Percentiles rank a stretch among this genome's conserved stretches.
These are phyloP conservation scores for Brachypterus glaber DNA, from an alignment of 2,888 invertebrate species.

Conservation along the genomic window DNA sequence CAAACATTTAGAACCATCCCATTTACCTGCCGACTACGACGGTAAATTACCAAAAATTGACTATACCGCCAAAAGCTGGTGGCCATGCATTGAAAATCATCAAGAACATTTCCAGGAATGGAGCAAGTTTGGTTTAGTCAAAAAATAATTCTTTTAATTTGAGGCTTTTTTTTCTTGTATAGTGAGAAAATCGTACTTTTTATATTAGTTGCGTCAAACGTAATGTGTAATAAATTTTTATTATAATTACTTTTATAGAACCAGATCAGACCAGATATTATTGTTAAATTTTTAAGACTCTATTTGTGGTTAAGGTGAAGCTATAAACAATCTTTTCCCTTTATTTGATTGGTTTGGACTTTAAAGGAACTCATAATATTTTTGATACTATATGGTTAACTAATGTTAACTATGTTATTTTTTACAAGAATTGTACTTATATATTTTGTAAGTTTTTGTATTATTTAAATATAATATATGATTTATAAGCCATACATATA, in stretches of 20 bases:
- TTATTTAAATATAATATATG: neutral
- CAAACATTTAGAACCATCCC: slow-evolving; percentile 55
- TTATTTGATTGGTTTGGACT: no score
- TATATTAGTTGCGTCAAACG: no score
- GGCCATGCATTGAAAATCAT: slow-evolving; percentile 54
- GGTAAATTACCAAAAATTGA: slow-evolving; percentile 64
- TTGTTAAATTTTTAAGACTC: no score
- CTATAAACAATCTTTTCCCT: no score
- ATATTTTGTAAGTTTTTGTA: no score
- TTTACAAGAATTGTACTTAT: no score
- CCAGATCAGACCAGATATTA: no score
- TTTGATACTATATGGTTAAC: no score
- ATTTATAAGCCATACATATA: neutral
- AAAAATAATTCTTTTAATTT: slow-evolving; percentile 32
- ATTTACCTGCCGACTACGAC: slow-evolving; percentile 67
- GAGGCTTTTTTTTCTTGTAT: neutral
- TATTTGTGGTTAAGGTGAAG: no score
- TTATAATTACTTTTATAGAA: slow-evolving; percentile 2
- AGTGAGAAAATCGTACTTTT: slow-evolving; percentile 5
- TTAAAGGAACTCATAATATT: no score
- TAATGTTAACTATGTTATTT: no score
- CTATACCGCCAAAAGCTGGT: slow-evolving; percentile 72
- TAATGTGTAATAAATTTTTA: no score
- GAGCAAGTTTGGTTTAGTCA: slow-evolving; percentile 58
- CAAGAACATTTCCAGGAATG: slow-evolving; percentile 57